Evolutionary conservation across 2,888 invertebrate genomes (phyloP), one percentile per base, ranked within the genome.

Genomic region (Sericinus montela): DNA sequence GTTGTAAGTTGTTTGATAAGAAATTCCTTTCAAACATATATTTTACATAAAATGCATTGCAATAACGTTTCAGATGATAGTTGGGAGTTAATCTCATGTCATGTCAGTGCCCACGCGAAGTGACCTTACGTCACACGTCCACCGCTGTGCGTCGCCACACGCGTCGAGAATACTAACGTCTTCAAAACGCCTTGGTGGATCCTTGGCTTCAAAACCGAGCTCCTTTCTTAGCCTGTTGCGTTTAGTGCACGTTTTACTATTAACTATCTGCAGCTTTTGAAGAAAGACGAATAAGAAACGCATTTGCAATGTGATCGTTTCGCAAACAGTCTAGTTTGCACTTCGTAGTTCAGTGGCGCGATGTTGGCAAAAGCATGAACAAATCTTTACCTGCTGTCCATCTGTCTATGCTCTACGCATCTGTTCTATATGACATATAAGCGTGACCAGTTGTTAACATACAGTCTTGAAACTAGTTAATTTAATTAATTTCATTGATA

Each of bases 121-220:
- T 78, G 86, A 85, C 85, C 86, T 88, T 83, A 85, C 83, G 83
- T 84, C 83, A 85, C 80, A 79, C 80, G 80, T 69, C 77, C 75
- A 75, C 69, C 70, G 74, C 73, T 69, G 67, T 65, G 77, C 75
- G 69, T 69, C 64, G 72, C 59, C 68, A 76, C 62, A 83, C 82
- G 83, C 81, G 79, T 47, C 60, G 76, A 77, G 88, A 80, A 88
- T 88, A 87, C 85, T 86, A 87, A 88, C 83, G 72, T 68, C 72
- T 71, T 64, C 75, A 71, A 77, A 83, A 75, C 83, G 78, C 86
- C 87, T 86, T 85, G 85, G 78, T 80, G 70, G 73, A 88, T 87
- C 88, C 88, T 88, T 88, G 88, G 88, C 88, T 88, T 87, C 86
- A 87, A 88, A 88, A 86, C 85, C 77, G 69, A 84, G 76, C 86